Base-by-base conservation (phyloP, 1,140 invertebrate species). In the Megathymus violae region DNA sequence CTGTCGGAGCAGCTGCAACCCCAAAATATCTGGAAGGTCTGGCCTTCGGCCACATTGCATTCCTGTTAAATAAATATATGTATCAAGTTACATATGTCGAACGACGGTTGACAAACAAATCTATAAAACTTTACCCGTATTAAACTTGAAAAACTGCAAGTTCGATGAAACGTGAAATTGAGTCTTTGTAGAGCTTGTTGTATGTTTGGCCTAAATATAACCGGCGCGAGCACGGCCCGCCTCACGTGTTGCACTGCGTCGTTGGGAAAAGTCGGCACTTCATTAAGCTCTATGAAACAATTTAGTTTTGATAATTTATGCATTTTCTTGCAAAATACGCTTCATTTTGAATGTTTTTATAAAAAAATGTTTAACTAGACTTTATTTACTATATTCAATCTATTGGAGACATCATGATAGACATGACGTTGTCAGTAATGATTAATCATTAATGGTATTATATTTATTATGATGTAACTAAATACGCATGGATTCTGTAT, bases 11-110 rank as follows among this genome's bases (percentile, higher is more conserved):
- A 73, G 11, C 70, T 66, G 44, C 70, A 69, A 46, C 79, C 80
- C 85, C 88, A 85, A 61, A 81, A 90, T 71, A 88, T 84, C 46
- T 88, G 52, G 54, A 88, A 64, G 11, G 80, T 88, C 47, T 86
- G 78, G 5, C 79, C 76, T 51, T 88, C 88, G 13, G 73, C 72
- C 25, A 78, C 81, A 68, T 80, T 64, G 68, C 81, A 85, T 46
- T 87, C 84, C 87, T 89, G 67, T 11, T 40, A 65, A 67, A 13
- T 47, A 44, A n/a, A 43, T 16, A 40, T 9, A n/a, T 11, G 22
- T 22, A 13, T 44, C 15, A 25, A 38, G 40, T 27, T 34, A 10
- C 0, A n/a, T 10, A n/a, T n/a, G n/a, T n/a, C n/a, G 13, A 48
- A 48, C 15, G 11, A 15, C 7, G 10, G 5, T 1, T 1, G 13